Evolutionary conservation across 2,797 vertebrate genomes (phyloP).

Genomic region (Platalea minor): DNA sequence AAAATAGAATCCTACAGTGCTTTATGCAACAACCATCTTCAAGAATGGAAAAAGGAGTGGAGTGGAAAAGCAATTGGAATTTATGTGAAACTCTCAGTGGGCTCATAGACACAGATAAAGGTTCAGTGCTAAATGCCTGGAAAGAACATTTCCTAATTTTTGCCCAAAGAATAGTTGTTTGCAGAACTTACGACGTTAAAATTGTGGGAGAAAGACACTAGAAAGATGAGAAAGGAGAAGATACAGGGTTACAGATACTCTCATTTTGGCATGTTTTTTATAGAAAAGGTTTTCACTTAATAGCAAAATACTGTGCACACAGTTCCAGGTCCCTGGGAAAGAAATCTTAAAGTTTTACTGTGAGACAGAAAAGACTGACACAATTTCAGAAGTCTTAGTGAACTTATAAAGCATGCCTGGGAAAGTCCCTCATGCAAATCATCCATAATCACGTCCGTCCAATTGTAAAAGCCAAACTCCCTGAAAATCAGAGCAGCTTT

Average conservation of each 20-base stretch:
- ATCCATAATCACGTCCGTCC: not conserved
- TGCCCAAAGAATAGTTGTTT: slow-evolving; percentile 37
- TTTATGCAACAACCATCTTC: slow-evolving; percentile 17
- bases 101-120: slow-evolving; percentile 39
- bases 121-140: slow-evolving; percentile 56
- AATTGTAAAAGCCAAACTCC: slow-evolving; percentile 27
- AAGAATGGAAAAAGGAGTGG: slow-evolving; percentile 48
- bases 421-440: slow-evolving; percentile 69
- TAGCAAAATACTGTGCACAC: not conserved
- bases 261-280: not conserved
- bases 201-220: not conserved
- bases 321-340: slow-evolving; percentile 25
- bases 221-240: not conserved
- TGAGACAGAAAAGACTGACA: slow-evolving; percentile 11
- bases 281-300: not conserved
- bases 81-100: slow-evolving; percentile 49
- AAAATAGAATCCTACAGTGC: not conserved
- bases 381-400: slow-evolving; percentile 17
- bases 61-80: slow-evolving; percentile 60
- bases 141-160: slow-evolving; percentile 69
- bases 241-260: not conserved
- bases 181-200: not conserved
- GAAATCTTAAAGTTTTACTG: not conserved
- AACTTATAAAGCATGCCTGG: slow-evolving; percentile 37
- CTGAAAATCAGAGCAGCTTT: slow-evolving; percentile 22